Evolutionary conservation across 2,797 vertebrate species (phyloP), one percentile per base, ranked within the genome.

Genomic region (Valencia hispanica): DNA sequence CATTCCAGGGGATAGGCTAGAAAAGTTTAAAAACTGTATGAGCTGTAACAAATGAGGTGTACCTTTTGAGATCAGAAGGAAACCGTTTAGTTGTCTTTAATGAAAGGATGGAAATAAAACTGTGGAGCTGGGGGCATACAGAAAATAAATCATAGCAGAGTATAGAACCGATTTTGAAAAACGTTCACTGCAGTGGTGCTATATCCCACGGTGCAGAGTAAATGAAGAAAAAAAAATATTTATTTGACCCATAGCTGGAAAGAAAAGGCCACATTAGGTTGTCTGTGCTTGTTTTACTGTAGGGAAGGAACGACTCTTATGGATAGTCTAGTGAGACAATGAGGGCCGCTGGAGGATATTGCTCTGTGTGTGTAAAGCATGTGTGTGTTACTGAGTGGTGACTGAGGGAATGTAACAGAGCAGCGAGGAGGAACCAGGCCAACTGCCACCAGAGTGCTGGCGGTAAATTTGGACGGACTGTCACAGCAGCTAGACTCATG

Each of bases 361-460:
- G 32, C 68, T 75, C 79, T 81, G 66, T 68, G 55, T 86, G 79
- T 84, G 55, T 79, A 73, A 39, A 81, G 75, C 69, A 25, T 83
- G 80, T 70, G 53, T 79, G 47, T 84, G 78, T 78, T 73, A 76
- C 72, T 69, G 72, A 81, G 80, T 80, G 77, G 84, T 90, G 90
- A 88, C 87, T 92, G 92, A 92, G 88, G 87, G 87, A 91, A 91
- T 91, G 89, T 90, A 89, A 90, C 82, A 84, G 86, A 84, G 88
- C 86, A 86, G 84, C 79, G 87, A 89, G 90, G 79, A 80, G 91
- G 90, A 94, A 93, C 91, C 93, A 91, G 93, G 93, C 92, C 93
- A 93, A 92, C 91, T 93, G 93, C 91, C 92, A 93, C 82, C 88
- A 90, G 91, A 93, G 86, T 68, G 92, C 91, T 90, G 90, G 91